Evolutionary conservation across 2,797 vertebrate genomes (phyloP).

Genomic region (Zenarchopterus dispar): DNA sequence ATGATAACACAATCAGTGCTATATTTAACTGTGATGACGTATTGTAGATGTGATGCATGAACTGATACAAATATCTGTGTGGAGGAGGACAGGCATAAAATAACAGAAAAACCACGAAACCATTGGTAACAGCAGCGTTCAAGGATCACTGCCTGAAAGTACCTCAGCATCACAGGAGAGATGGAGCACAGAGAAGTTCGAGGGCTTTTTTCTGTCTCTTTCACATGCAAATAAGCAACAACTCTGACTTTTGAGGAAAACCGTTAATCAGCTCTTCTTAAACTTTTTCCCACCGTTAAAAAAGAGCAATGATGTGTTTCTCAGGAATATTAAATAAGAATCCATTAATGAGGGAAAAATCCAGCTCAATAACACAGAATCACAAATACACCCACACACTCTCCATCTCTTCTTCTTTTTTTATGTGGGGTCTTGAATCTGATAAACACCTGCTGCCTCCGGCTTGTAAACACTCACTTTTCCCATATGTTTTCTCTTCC

Average conservation of each 20-base stretch:
- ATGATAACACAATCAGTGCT: constrained; percentile 62
- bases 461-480: constrained; percentile 23
- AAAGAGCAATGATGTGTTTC: neutral
- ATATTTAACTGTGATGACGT: constrained; percentile 65
- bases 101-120: neutral
- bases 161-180: neutral
- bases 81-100: constrained; percentile 9
- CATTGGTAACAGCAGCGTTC: neutral
- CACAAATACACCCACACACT: constrained; percentile 18
- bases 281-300: neutral
- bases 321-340: neutral
- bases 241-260: neutral
- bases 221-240: constrained; percentile 17
- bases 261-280: neutral
- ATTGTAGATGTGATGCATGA: constrained; percentile 47
- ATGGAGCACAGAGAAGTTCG: neutral
- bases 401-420: constrained; percentile 11
- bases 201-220: neutral
- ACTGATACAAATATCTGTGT: constrained; percentile 32
- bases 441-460: constrained; percentile 25
- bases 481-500: neutral
- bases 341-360: constrained; percentile 3
- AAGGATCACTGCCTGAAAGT: neutral
- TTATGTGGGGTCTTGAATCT: neutral
- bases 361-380: neutral